These are phyloP conservation scores for Cirrhinus mrigala DNA, from an alignment of 2,797 vertebrate genomes.

Conservation along the genomic window DNA sequence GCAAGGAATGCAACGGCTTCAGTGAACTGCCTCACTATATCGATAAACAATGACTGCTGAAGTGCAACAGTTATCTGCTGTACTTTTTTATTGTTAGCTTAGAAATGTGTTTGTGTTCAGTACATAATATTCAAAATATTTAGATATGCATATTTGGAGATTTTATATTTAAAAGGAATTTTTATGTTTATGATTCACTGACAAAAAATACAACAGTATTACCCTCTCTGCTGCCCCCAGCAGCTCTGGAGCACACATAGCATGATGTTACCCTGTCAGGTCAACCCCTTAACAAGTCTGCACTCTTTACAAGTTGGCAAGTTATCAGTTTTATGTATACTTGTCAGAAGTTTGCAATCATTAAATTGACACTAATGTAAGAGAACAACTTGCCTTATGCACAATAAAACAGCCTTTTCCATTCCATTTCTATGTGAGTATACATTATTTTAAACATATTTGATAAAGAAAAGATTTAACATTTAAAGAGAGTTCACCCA, in stretches of 20 bases:
- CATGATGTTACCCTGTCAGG: not conserved
- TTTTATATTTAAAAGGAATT: not conserved
- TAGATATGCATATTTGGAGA: not conserved
- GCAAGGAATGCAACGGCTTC: slow-evolving; percentile 37
- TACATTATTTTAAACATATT: not conserved
- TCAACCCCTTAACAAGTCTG: too few relatives aligned
- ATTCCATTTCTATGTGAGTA: not conserved
- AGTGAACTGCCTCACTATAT: slow-evolving; percentile 6
- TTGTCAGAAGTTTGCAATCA: not conserved
- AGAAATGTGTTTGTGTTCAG: not conserved
- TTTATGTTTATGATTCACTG: not conserved
- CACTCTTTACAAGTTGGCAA: too few relatives aligned
- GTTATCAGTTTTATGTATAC: not conserved
- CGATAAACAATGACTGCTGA: slow-evolving; percentile 34
- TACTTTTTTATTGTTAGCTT: not conserved
- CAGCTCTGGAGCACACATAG: not conserved
- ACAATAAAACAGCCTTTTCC: not conserved
- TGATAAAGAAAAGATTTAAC: not conserved
- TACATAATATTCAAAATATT: not conserved
- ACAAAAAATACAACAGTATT: not conserved
- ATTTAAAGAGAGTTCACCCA: not conserved
- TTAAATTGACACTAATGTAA: not conserved
- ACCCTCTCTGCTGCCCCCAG: slow-evolving; percentile 12
- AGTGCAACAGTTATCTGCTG: slow-evolving; percentile 3
- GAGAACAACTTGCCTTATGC: not conserved